Evolutionary conservation across 2,113 vertebrate species (phyloP), one percentile per base, ranked within the genome.

Genomic region (Gymnorhina tibicen): DNA sequence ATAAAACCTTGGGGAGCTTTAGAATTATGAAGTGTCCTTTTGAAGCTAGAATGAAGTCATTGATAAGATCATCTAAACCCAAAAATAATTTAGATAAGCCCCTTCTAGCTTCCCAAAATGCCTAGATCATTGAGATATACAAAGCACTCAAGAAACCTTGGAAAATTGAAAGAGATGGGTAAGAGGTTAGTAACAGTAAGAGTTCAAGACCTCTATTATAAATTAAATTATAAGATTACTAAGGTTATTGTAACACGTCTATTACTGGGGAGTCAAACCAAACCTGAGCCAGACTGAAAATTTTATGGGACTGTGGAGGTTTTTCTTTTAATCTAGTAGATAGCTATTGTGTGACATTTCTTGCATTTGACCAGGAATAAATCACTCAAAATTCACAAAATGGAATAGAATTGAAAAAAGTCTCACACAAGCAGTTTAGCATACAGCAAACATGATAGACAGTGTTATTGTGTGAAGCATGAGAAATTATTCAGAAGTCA

Each of bases 41-140:
- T 95, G 95, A 98, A 96, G 81, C 85, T 24, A 76, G 14, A 93
- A 93, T 75, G 52, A 93, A 94, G 49, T 83, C 62, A 91, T 37
- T 85, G 95, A 94, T 96, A 97, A 95, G 77, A 95, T 74, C 64
- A 84, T 67, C 49, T 89, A 95, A 96, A 94, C n/a, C 22, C 27
- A 10, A 21, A 73, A 83, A 46, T n/a, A 64, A 67, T 89, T 82
- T 63, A 75, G 76, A 84, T 80, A 89, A 96, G 66, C 28, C 33
- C 41, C 53, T 93, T 69, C 35, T 80, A 82, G 42, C 70, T 85
- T 91, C 72, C 60, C 70, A 67, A 79, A 21, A 55, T 0, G 8
- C 35, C 47, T 44, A 83, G 90, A 84, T 74, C 69, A 55, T 46
- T 84, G 63, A 74, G 94, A 84, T 89, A 84, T 11, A 92, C 76